phyloP scores from a whole-genome alignment of 1,140 invertebrate genomes.

The Parapsyche elsis region DNA sequence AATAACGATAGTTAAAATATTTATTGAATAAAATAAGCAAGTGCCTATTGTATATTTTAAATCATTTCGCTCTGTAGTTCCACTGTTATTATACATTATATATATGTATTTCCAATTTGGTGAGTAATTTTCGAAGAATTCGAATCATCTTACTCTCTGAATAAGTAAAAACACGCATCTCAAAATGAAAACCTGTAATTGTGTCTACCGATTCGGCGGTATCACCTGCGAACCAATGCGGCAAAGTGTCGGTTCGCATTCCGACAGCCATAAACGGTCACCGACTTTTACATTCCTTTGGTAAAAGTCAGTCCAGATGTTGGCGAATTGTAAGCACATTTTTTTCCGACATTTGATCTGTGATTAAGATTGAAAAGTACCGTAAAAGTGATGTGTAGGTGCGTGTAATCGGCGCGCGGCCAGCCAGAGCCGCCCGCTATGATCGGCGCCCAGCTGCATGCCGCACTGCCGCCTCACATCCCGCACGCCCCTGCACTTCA shows the following conservation, averaged over 20 bases:
- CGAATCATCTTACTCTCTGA: conserved; percentile 11
- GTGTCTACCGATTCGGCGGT: background rate
- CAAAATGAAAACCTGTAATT: conserved; percentile 20
- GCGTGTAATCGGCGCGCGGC: conserved; percentile 50
- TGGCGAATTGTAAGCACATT: background rate
- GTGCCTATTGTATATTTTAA: too few relatives aligned
- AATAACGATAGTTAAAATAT: too few relatives aligned
- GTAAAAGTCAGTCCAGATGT: background rate
- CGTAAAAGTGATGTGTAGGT: conserved; percentile 47
- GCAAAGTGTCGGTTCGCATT: conserved; percentile 15
- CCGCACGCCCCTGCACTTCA: background rate
- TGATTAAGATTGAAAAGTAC: conserved; percentile 10
- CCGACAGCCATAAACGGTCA: background rate
- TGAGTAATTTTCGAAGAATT: conserved; percentile 25
- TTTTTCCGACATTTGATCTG: background rate
- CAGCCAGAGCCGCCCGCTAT: conserved; percentile 53
- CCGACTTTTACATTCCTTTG: background rate
- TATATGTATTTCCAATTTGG: background rate
- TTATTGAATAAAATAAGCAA: too few relatives aligned
- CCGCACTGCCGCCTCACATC: conserved; percentile 31
- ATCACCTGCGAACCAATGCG: conserved; percentile 20
- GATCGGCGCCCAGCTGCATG: conserved; percentile 52
- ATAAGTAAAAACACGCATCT: background rate
- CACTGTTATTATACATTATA: too few relatives aligned
- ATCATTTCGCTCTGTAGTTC: too few relatives aligned